phyloP scores from a whole-genome alignment of 2,113 vertebrate species.

The Terrapene triunguis region DNA sequence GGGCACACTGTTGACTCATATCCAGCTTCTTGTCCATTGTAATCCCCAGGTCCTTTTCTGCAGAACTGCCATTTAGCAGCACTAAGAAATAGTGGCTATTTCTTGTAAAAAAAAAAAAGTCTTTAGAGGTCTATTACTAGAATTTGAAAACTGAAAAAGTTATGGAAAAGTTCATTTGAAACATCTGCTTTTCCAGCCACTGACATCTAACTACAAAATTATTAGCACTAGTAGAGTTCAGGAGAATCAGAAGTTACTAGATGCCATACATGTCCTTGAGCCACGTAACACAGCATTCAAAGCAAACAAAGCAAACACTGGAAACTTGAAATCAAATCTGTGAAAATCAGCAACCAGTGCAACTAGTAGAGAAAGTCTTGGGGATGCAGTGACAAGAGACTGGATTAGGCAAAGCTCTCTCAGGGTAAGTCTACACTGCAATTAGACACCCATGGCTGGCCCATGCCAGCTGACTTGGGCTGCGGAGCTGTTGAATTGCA shows the following conservation, averaged over 20 bases:
- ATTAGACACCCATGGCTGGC: too few species aligned
- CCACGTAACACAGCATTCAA: neutral
- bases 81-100: neutral
- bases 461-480: too few species aligned
- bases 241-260: neutral
- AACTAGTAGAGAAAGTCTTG: neutral
- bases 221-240: neutral
- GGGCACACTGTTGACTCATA: too few species aligned
- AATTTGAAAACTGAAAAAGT: neutral
- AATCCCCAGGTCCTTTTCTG: too few species aligned
- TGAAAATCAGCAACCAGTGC: neutral
- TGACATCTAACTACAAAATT: neutral
- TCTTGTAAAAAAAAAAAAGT: neutral
- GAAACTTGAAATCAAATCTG: neutral
- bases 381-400: neutral
- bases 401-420: neutral
- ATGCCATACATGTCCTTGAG: neutral
- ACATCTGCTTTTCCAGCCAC: neutral
- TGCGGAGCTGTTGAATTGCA: neutral
- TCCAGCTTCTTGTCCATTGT: too few species aligned
- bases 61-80: too few species aligned
- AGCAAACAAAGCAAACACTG: neutral
- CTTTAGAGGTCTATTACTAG: neutral
- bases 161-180: neutral
- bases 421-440: too few species aligned